Evolutionary conservation across 2,113 vertebrate species (phyloP), one percentile per base, ranked within the genome.

Genomic region (Rhinogobius similis): DNA sequence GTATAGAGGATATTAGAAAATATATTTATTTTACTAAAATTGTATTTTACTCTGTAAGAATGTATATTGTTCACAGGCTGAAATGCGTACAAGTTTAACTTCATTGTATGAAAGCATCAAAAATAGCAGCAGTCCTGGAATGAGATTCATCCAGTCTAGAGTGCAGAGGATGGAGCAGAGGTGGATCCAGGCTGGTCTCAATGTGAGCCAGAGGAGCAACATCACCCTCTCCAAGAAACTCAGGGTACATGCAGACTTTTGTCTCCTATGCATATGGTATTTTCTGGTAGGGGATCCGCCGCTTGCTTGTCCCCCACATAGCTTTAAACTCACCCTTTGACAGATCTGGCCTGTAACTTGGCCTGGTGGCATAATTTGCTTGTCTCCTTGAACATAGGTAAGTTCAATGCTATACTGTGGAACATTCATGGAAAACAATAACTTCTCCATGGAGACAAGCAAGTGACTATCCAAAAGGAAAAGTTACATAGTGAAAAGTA

Each of bases 141-240:
- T 89, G 14, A 81, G 50, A 41, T 93, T 93, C 75, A 89, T 91
- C 53, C 72, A 20, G 20, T 84, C 89, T 63, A 87, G 91, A 79
- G 85, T 91, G 32, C 76, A 89, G 64, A 85, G 89, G 70, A 86
- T 89, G 85, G 87, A 90, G 24, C 77, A 65, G 12, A 70, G 38
- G 24, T 93, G 91, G 91, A 78, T 44, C 7, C 62, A 62, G 58
- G 88, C 91, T 11, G 90, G 85, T 20, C 61, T 62, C 66, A 83
- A 8, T 52, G 80, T 90, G 77, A 87, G 29, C 58, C 64, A 52
- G 55, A 86, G 77, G 36, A 65, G 62, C 52, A 84, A 71, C 67
- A 73, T 65, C 26, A 87, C 81, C 4, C 7, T 29, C 58, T 58
- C 77, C 0, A 56, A 24, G 10, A 79, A 80, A 67, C 79, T 91